A percentile compares a stretch with the other conserved stretches of the same genome.
These are phyloP conservation scores for Trachelus iudaicus DNA, from an alignment of 2,888 invertebrate genomes.

Conservation along the genomic window DNA sequence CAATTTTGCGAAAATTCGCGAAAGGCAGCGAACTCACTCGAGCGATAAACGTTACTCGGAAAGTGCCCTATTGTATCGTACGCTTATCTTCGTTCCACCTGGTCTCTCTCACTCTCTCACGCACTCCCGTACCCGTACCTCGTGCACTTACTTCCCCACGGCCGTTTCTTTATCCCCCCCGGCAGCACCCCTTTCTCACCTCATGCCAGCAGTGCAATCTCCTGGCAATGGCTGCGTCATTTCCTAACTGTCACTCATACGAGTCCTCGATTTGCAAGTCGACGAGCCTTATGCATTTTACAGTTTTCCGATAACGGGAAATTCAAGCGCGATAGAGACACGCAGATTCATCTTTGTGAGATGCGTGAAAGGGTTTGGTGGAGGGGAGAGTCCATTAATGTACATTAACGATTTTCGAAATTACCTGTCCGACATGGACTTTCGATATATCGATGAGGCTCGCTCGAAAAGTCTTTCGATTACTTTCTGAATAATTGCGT, in stretches of 20 bases:
- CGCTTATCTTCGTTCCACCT: background rate
- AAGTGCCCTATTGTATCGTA: no score
- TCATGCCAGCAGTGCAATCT: background rate
- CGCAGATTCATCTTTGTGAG: background rate
- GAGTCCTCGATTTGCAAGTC: background rate
- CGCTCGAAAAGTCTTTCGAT: background rate
- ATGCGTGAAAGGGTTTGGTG: background rate
- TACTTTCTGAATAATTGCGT: background rate
- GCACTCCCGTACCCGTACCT: background rate
- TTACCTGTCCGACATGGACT: background rate
- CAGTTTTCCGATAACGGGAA: background rate
- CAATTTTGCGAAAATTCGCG: background rate
- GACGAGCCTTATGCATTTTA: background rate
- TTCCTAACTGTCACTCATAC: constrained; percentile 15
- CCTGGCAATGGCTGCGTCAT: constrained; percentile 2
- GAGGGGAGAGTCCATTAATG: background rate
- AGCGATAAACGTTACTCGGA: no score
- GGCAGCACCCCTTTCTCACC: no score
- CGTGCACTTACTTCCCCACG: background rate
- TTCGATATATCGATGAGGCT: background rate
- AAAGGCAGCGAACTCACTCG: no score
- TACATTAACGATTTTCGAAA: background rate
- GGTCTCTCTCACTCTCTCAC: background rate
- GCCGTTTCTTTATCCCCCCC: background rate
- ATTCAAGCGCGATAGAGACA: background rate